These are phyloP conservation scores for Parauchenoglanis punctatus DNA, from an alignment of 2,797 vertebrate species.

Conservation along the genomic window DNA sequence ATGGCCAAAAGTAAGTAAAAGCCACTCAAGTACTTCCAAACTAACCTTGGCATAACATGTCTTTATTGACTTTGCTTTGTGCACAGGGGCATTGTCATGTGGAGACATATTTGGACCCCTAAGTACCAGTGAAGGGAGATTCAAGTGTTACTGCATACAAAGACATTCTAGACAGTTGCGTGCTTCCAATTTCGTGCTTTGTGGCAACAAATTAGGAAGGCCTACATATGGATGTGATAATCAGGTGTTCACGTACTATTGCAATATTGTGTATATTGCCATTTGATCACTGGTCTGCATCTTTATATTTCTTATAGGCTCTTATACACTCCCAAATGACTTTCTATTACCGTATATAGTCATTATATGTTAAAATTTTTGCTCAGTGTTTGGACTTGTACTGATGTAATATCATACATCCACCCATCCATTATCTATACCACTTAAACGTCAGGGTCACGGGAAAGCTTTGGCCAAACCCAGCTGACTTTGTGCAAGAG, in stretches of 20 bases:
- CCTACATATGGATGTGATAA: not conserved
- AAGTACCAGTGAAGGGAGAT: not conserved
- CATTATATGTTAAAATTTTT: not conserved
- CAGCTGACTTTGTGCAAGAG: too few relatives aligned
- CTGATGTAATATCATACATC: not conserved
- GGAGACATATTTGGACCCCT: not conserved
- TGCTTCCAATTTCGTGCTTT: not conserved
- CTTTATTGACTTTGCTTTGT: not conserved
- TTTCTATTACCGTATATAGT: not conserved
- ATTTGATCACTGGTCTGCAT: not conserved
- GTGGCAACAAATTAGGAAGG: not conserved
- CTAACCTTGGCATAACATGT: not conserved
- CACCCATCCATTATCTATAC: too few relatives aligned
- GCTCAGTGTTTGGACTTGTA: not conserved
- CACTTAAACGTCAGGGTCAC: too few relatives aligned
- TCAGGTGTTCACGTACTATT: not conserved
- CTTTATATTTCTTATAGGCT: not conserved
- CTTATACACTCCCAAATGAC: not conserved
- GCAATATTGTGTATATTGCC: not conserved
- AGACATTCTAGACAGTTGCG: not conserved
- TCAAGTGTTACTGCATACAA: not conserved
- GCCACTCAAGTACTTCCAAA: not conserved
- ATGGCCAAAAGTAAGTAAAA: not conserved
- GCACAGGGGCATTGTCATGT: not conserved
- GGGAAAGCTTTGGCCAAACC: too few relatives aligned